These are phyloP conservation scores for Clarias macrocephalus DNA, from an alignment of 2,113 vertebrate species.

Conservation along the genomic window DNA sequence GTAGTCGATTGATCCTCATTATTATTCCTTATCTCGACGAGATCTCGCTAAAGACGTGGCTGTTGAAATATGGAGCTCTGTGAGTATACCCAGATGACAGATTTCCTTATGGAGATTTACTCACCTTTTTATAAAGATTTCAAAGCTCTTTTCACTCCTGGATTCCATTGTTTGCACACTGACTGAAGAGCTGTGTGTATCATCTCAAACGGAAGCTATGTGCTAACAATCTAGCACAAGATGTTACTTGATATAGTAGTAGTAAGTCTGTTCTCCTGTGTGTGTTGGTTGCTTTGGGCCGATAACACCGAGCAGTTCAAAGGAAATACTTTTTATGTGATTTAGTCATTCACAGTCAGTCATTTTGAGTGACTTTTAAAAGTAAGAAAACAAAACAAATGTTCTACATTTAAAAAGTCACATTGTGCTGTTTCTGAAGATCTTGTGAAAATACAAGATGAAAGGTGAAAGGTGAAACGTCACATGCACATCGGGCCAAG, in stretches of 20 bases:
- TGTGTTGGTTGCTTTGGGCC: background rate
- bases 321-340: background rate
- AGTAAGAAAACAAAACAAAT: background rate
- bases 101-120: background rate
- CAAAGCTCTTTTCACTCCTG: background rate
- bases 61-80: background rate
- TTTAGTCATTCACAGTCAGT: background rate
- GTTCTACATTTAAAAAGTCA: background rate
- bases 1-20: background rate
- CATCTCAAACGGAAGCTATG: background rate
- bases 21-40: conserved; percentile 4
- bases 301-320: background rate
- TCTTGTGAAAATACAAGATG: background rate
- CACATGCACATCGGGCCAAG: no score
- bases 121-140: background rate
- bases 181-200: background rate
- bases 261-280: background rate
- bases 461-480: background rate
- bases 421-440: background rate
- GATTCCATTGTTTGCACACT: background rate
- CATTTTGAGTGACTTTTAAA: background rate
- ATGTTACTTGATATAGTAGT: background rate
- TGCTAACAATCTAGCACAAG: background rate
- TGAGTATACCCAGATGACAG: background rate
- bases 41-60: background rate